Evolutionary conservation across 2,888 invertebrate species (phyloP).

Genomic region (Lepidochrysops patricia): DNA sequence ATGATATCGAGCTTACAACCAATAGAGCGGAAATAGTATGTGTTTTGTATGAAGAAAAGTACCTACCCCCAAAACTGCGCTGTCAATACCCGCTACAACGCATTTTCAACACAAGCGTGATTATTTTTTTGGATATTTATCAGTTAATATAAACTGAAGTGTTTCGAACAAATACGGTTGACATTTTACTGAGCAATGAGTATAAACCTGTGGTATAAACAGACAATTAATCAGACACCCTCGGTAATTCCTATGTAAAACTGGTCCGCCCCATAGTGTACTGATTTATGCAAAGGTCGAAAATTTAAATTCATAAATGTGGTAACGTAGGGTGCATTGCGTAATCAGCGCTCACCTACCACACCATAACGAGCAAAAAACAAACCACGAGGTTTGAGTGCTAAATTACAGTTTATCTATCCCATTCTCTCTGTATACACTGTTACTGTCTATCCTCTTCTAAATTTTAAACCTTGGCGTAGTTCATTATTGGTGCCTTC

Average conservation of each 20-base stretch:
- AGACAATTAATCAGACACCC: neutral
- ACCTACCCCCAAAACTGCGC: too few species aligned
- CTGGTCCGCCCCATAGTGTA: neutral
- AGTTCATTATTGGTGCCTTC: neutral
- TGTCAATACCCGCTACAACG: too few species aligned
- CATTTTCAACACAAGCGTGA: too few species aligned
- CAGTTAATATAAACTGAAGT: too few species aligned
- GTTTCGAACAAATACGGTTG: too few species aligned
- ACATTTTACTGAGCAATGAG: too few species aligned
- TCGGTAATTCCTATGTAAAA: neutral
- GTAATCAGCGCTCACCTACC: neutral
- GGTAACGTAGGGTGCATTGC: neutral
- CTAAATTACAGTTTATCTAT: neutral
- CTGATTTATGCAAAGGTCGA: neutral
- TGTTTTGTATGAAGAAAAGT: too few species aligned
- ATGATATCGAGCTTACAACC: neutral
- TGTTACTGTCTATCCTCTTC: neutral
- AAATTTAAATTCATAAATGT: slow-evolving; percentile 9
- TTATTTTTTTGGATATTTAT: too few species aligned
- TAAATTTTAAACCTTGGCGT: neutral
- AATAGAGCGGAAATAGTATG: too few species aligned
- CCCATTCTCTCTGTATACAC: neutral
- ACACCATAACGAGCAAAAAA: neutral
- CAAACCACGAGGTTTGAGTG: neutral
- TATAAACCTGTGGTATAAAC: too few species aligned